Base-by-base conservation (phyloP, 2,113 vertebrate species). In the Seriola dumerili region DNA sequence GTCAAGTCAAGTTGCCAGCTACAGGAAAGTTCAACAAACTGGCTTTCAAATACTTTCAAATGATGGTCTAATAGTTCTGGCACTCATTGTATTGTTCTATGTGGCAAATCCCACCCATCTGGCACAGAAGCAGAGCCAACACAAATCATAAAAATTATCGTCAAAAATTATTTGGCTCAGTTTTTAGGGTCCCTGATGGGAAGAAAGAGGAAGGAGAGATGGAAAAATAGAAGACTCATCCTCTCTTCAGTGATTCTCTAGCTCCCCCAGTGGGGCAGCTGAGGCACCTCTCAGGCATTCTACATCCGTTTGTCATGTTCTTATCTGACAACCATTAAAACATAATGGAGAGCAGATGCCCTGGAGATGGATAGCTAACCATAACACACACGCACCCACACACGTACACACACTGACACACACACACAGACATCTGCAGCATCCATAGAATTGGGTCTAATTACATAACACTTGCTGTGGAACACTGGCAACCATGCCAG, bases 251-350 rank as follows among this genome's bases (percentile, higher is more conserved):
- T 55, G 74, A 85, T 70, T 79, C 84, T 93, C 79, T 87, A 84
- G 90, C 90, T 92, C 93, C 90, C 92, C 93, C 90, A 83, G 81
- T 80, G 91, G 91, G 88, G 68, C 68, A 11, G 69, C 78, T 72
- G 76, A 86, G 70, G 80, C 57, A 67, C 80, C 85, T 91, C 88
- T 70, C 65, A 83, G 70, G 73, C 85, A 84, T 83, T 83, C 69
- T 76, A 81, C 76, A 81, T 92, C 85, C 83, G 55, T 91, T 90
- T 90, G 88, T 94, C 92, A 91, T 92, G 88, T 88, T 88, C 89
- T 94, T 95, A 94, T 95, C 94, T 93, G 91, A 88, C 88, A 91
- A 89, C 81, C 87, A 92, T 93, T 95, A 90, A 83, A 78, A 55
- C 66, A 80, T 90, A 93, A 95, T 93, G 83, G 81, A 89, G 88